Evolutionary conservation across 2,113 vertebrate species (phyloP).

Genomic region (Xiphophorus maculatus): DNA sequence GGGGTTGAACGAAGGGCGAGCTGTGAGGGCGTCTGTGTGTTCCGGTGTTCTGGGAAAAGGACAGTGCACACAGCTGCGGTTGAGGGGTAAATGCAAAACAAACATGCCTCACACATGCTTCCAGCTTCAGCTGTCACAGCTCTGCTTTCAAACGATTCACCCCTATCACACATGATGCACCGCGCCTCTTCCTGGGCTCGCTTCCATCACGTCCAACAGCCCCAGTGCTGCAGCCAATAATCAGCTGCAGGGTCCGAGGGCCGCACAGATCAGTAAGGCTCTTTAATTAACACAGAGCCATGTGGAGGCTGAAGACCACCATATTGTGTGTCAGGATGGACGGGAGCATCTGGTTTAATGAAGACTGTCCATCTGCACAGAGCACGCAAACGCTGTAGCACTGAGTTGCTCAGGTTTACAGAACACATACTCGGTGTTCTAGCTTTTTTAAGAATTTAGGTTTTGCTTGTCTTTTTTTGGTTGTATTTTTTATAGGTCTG

Average conservation of each 20-base stretch:
- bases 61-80: conserved; percentile 82
- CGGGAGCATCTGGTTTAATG: conserved; percentile 32
- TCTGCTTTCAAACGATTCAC: conserved; percentile 78
- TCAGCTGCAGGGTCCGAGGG: conserved; percentile 31
- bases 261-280: conserved; percentile 57
- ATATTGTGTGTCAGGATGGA: conserved; percentile 77
- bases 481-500: background rate
- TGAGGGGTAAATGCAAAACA: conserved; percentile 83
- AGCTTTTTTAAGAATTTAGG: conserved; percentile 6
- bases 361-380: conserved; percentile 28
- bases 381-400: conserved; percentile 14
- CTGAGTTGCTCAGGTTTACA: conserved; percentile 58
- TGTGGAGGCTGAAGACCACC: conserved; percentile 57
- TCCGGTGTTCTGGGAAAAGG: conserved; percentile 82
- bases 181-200: conserved; percentile 43
- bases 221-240: conserved; percentile 45
- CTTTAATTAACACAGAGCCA: conserved; percentile 80
- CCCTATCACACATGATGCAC: conserved; percentile 52
- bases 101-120: conserved; percentile 83
- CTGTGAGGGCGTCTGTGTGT: conserved; percentile 67
- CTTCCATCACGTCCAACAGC: conserved; percentile 39
- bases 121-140: conserved; percentile 82
- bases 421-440: conserved; percentile 1
- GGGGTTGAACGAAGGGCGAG: conserved; percentile 66
- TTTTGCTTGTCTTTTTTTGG: background rate